Conservation (phyloP, 2,797 vertebrate species). For the Typhlichthys subterraneus region DNA sequence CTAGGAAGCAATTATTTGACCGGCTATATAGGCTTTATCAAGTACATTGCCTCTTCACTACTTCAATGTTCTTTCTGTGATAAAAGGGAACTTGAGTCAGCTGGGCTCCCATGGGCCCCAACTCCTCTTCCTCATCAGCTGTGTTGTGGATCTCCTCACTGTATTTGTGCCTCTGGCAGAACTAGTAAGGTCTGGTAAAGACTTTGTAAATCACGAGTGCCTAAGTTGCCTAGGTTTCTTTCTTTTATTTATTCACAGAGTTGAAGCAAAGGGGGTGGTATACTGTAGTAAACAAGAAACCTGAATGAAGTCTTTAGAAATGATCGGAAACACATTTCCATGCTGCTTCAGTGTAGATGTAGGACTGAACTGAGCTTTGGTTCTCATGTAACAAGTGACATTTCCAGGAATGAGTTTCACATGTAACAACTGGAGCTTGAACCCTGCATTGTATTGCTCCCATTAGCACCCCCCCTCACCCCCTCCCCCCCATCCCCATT, state of each 20-base stretch:
- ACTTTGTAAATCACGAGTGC: constrained; percentile 6
- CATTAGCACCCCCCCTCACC: constrained; percentile 3
- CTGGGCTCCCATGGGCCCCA: constrained; percentile 47
- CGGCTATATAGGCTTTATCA: background rate
- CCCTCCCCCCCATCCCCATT: background rate
- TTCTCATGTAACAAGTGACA: constrained; percentile 22
- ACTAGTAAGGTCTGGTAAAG: constrained; percentile 13
- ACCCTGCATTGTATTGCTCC: constrained; percentile 8
- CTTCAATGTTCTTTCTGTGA: constrained; percentile 24
- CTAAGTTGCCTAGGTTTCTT: background rate
- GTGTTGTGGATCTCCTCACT: constrained; percentile 19
- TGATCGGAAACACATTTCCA: background rate
- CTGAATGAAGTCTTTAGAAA: background rate
- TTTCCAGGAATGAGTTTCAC: constrained; percentile 26
- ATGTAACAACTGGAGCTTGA: constrained; percentile 23
- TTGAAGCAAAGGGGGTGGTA: background rate
- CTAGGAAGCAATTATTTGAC: too few species aligned
- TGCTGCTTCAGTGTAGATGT: background rate
- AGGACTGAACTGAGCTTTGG: constrained; percentile 4
- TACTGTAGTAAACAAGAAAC: background rate
- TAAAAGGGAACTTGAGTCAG: constrained; percentile 50
- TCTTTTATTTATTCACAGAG: background rate
- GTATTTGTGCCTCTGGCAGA: constrained; percentile 16
- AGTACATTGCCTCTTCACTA: background rate
- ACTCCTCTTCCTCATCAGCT: constrained; percentile 39